Percentiles rank a stretch among this genome's conserved stretches.
Evolutionary conservation across 2,797 vertebrate genomes (phyloP).

Genomic region (Brotogeris chrysoptera): DNA sequence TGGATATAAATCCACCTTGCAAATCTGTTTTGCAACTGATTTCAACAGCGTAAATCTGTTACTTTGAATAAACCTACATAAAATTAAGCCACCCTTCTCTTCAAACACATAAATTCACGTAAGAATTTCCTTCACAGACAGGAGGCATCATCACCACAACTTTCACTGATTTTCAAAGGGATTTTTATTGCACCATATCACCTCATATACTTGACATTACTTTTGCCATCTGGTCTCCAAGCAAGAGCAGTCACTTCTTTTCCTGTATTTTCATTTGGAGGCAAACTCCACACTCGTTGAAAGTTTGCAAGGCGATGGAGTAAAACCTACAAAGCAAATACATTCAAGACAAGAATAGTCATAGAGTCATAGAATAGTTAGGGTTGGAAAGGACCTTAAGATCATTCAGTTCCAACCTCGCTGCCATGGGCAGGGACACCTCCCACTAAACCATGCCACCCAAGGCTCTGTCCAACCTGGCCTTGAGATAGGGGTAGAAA

Average conservation of each 20-base stretch:
- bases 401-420: too few relatives aligned
- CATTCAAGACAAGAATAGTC: not conserved
- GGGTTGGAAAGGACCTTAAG: too few relatives aligned
- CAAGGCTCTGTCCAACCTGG: too few relatives aligned
- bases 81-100: not conserved
- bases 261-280: slow-evolving; percentile 92
- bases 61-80: not conserved
- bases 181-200: not conserved
- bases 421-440: too few relatives aligned
- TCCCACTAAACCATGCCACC: too few relatives aligned
- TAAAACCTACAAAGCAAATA: slow-evolving; percentile 81
- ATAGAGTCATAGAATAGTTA: too few relatives aligned
- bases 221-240: slow-evolving; percentile 98
- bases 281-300: slow-evolving; percentile 95
- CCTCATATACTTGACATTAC: slow-evolving; percentile 74
- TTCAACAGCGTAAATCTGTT: not conserved
- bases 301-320: slow-evolving; percentile 96
- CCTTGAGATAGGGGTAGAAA: not conserved
- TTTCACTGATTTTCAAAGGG: not conserved
- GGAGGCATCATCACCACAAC: not conserved
- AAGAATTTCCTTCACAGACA: not conserved
- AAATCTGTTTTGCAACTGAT: not conserved
- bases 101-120: not conserved
- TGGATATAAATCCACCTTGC: not conserved
- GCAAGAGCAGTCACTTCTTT: slow-evolving; percentile 95